These are phyloP conservation scores for Heteropelma amictum DNA, from an alignment of 2,888 invertebrate species.

Conservation along the genomic window DNA sequence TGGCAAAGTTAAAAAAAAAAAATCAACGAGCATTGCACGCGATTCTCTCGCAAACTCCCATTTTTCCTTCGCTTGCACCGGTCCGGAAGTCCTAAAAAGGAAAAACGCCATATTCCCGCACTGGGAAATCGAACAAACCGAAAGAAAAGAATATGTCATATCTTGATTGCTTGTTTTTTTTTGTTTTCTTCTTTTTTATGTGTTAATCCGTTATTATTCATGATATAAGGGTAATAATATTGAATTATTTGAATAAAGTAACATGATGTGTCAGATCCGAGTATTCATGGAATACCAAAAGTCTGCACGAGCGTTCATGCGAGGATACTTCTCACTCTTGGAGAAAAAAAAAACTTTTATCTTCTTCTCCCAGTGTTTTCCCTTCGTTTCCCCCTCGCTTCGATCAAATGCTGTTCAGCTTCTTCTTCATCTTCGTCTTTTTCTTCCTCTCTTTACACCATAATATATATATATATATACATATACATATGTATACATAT, in stretches of 20 bases:
- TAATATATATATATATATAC: slow-evolving; percentile 65
- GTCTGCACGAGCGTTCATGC: slow-evolving; percentile 57
- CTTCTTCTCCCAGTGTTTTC: slow-evolving; percentile 25
- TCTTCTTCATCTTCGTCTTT: slow-evolving; percentile 58
- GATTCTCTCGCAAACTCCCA: too few species aligned
- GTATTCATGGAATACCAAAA: slow-evolving; percentile 77
- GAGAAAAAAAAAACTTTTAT: slow-evolving; percentile 27
- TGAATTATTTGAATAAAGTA: slow-evolving; percentile 76
- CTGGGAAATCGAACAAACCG: neutral
- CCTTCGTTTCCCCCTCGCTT: slow-evolving; percentile 17
- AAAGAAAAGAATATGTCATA: slow-evolving; percentile 67
- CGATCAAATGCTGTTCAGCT: slow-evolving; percentile 53
- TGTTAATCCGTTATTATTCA: slow-evolving; percentile 74
- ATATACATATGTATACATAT: slow-evolving; percentile 66
- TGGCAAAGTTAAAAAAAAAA: too few species aligned
- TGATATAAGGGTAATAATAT: slow-evolving; percentile 73
- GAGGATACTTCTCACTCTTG: slow-evolving; percentile 59
- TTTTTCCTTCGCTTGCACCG: neutral
- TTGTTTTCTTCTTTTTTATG: slow-evolving; percentile 56
- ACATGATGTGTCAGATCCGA: slow-evolving; percentile 72
- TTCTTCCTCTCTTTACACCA: slow-evolving; percentile 69
- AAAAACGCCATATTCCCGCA: neutral
- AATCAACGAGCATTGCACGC: too few species aligned
- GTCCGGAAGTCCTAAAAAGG: neutral
- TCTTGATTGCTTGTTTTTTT: slow-evolving; percentile 58